Evolutionary conservation across 2,888 invertebrate species (phyloP).

Genomic region (Cheilosia soror): DNA sequence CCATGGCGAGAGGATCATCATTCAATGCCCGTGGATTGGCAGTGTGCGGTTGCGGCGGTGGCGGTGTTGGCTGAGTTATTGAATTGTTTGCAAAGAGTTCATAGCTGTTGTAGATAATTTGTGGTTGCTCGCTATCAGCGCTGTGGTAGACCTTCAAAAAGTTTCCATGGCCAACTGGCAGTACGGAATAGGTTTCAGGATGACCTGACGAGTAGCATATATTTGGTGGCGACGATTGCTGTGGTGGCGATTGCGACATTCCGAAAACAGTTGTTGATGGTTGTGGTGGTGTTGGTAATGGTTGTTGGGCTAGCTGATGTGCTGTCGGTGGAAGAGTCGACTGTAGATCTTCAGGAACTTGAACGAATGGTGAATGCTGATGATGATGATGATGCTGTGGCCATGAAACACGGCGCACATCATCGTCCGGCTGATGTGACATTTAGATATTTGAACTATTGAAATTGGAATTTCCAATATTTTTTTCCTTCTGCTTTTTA

Average conservation of each 20-base stretch:
- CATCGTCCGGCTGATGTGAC: conserved; percentile 59
- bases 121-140: conserved; percentile 78
- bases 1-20: conserved; percentile 46
- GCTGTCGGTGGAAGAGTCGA: conserved; percentile 34
- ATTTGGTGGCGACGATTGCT: conserved; percentile 50
- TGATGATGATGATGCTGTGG: conserved; percentile 51
- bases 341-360: conserved; percentile 54
- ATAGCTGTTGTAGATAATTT: conserved; percentile 80
- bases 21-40: conserved; percentile 45
- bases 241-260: conserved; percentile 33
- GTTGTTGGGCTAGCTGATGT: conserved; percentile 32
- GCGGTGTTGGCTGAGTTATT: conserved; percentile 79
- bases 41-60: conserved; percentile 45
- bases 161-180: conserved; percentile 83
- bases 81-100: conserved; percentile 82
- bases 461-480: conserved; percentile 47
- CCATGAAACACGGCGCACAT: conserved; percentile 62
- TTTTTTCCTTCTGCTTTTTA: conserved; percentile 11
- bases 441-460: conserved; percentile 39
- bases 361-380: conserved; percentile 45
- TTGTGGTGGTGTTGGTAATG: conserved; percentile 15
- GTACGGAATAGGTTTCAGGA: conserved; percentile 82
- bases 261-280: conserved; percentile 35
- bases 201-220: conserved; percentile 75
- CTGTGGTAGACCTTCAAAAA: conserved; percentile 83